Percentiles rank a stretch among this genome's conserved stretches.
These are phyloP conservation scores for Meleagris gallopavo DNA, from an alignment of 2,113 vertebrate species.

Conservation along the genomic window DNA sequence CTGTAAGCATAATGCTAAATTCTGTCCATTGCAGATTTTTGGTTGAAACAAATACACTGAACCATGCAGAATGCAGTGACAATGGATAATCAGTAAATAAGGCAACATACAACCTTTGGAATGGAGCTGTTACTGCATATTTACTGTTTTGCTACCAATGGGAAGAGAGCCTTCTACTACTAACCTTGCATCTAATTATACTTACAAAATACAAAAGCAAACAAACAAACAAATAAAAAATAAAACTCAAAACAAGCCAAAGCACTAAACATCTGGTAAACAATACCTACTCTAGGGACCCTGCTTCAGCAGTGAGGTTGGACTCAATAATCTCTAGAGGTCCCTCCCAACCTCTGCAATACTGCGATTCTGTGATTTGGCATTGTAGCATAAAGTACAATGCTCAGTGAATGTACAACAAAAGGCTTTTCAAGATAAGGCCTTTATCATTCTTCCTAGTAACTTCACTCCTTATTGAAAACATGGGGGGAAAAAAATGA, in stretches of 20 bases:
- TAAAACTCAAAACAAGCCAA: not conserved
- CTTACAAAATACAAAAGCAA: not conserved
- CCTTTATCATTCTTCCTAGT: not conserved
- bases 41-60: not conserved
- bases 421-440: not conserved
- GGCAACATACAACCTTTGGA: not conserved
- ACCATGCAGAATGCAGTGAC: not conserved
- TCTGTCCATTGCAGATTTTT: not conserved
- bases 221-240: not conserved
- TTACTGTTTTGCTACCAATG: not conserved
- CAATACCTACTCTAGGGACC: no score
- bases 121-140: not conserved
- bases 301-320: no score
- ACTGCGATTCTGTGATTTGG: not conserved
- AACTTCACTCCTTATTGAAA: constrained; percentile 1
- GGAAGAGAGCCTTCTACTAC: not conserved
- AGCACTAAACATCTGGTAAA: not conserved
- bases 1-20: not conserved
- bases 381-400: not conserved
- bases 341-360: no score
- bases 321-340: no score
- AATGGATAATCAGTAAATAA: not conserved
- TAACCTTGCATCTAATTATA: not conserved
- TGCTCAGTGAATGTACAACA: not conserved
- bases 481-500: constrained; percentile 7